Evolutionary conservation across 2,113 vertebrate genomes (phyloP), one percentile per base, ranked within the genome.

Genomic region (Glaucomys volans): DNA sequence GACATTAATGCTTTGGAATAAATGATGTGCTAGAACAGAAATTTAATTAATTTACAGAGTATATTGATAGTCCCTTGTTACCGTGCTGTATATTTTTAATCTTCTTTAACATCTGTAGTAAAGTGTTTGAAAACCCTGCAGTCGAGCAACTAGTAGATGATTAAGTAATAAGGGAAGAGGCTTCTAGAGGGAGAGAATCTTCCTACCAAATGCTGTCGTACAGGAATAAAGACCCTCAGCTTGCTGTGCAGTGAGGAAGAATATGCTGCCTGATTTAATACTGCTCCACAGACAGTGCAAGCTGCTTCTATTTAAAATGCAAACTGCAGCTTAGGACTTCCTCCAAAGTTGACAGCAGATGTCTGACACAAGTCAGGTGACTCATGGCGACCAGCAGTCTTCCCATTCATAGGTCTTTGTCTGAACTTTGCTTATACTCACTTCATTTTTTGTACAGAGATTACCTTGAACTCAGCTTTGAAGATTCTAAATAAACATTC

Each of bases 31-130:
- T 99, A 99, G 99, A 99, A 99, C 99, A 99, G 99, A 99, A 99
- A 99, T 99, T 99, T 99, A 99, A 99, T 99, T 99, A 99, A 99
- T 99, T 99, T 99, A 99, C 99, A 99, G 99, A 99, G 99, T 99
- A 99, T 99, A 99, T 99, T 99, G 99, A 99, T 99, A 99, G 99
- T 99, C 99, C 99, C 99, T 99, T 99, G 99, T 99, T 99, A 99
- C 99, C 99, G 98, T 98, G 99, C 99, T 99, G 99, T 99, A 98
- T 99, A 99, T 99, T 99, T 99, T 99, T 99, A 99, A 99, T 99
- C 99, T 99, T 99, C 99, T 99, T 99, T 99, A 99, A 99, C 99
- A 99, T 99, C 99, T 99, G 99, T 99, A 99, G 99, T 97, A 98
- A 98, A 99, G 98, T 98, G 98, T 99, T 98, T 98, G 98, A 98